Percentiles rank a stretch among this genome's conserved stretches.
phyloP scores from a whole-genome alignment of 2,113 vertebrate genomes.

The Cephalophus harveyi region DNA sequence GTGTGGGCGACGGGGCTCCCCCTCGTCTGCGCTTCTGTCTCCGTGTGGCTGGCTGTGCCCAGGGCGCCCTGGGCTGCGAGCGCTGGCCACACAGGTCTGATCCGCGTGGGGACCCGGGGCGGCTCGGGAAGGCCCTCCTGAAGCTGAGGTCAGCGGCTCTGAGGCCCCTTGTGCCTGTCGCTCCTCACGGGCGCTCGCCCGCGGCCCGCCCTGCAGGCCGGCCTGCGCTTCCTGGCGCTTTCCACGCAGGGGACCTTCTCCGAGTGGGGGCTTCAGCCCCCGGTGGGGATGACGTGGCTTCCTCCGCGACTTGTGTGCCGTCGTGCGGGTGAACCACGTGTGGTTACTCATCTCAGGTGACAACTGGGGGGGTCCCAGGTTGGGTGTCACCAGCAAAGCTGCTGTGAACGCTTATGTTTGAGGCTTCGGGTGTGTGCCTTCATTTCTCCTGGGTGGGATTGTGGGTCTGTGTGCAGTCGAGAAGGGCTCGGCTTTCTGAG shows the following conservation, averaged over 20 bases:
- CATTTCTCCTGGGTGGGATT: neutral
- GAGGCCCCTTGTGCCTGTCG: neutral
- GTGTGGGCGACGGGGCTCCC: neutral
- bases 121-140: neutral
- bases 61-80: neutral
- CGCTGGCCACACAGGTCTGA: fast-evolving
- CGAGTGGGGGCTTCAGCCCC: neutral
- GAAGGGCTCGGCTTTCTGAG: neutral
- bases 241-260: too few relatives aligned
- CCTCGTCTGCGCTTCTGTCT: neutral
- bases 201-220: neutral
- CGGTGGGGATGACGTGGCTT: fast-evolving
- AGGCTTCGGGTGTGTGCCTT: neutral
- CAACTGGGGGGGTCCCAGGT: neutral
- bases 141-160: neutral
- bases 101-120: neutral
- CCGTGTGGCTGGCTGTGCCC: neutral
- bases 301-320: fast-evolving
- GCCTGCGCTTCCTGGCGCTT: neutral
- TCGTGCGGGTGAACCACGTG: fast-evolving
- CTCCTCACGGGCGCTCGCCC: neutral
- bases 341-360: fast-evolving
- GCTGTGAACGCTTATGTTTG: fast-evolving
- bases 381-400: neutral
- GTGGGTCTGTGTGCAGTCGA: fast-evolving